A percentile compares a stretch with the other conserved stretches of the same genome.
These are phyloP conservation scores for Drosophila serrata DNA, from an alignment of 1,140 invertebrate species.

Conservation along the genomic window DNA sequence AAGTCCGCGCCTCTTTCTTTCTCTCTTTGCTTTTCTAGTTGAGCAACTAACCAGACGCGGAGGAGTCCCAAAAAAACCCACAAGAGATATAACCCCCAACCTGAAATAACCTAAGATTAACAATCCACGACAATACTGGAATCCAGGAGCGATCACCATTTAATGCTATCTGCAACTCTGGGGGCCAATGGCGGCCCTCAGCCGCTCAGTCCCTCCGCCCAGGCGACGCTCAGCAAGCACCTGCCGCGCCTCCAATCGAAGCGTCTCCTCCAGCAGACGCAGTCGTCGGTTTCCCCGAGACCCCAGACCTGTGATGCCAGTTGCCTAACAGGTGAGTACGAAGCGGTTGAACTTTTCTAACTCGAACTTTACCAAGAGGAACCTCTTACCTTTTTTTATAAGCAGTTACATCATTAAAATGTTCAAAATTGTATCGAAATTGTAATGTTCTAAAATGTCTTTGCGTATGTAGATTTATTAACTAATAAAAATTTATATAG, in stretches of 20 bases:
- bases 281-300: constrained; percentile 29
- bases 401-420: no score
- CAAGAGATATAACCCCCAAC: not conserved
- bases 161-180: constrained; percentile 75
- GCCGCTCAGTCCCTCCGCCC: constrained; percentile 83
- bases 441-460: no score
- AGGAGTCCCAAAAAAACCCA: constrained; percentile 13
- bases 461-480: no score
- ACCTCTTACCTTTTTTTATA: no score
- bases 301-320: constrained; percentile 76
- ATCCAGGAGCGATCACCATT: constrained; percentile 51
- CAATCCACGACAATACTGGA: constrained; percentile 25
- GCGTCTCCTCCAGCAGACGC: constrained; percentile 73
- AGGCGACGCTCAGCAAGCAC: constrained; percentile 83
- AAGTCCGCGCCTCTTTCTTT: constrained; percentile 23
- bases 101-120: constrained; percentile 4
- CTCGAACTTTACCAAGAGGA: not conserved
- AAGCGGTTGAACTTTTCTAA: not conserved
- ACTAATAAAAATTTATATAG: no score
- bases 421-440: no score
- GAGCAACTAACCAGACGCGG: constrained; percentile 46
- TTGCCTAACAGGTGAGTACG: constrained; percentile 74
- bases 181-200: constrained; percentile 75
- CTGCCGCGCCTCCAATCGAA: constrained; percentile 78
- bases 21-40: constrained; percentile 45